Percentiles rank a stretch among this genome's conserved stretches.
phyloP scores from a whole-genome alignment of 2,797 vertebrate species.

The Lates japonicus region DNA sequence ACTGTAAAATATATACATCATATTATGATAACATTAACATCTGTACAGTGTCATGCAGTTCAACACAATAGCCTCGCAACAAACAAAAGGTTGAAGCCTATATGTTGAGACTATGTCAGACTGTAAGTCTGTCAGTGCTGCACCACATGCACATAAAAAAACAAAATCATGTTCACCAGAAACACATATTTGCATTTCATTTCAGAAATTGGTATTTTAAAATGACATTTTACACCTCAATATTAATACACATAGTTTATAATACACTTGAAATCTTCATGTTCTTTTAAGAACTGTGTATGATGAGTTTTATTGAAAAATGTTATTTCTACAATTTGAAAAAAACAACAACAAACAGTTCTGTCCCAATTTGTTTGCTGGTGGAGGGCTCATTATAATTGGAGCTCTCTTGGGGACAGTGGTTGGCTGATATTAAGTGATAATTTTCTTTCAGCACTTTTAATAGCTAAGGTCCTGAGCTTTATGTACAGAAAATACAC shows the following conservation, averaged over 20 bases:
- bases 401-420: neutral
- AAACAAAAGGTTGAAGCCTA: neutral
- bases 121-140: too few relatives aligned
- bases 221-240: neutral
- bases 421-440: neutral
- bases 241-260: neutral
- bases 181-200: neutral
- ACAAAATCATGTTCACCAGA: neutral
- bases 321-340: neutral
- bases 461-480: neutral
- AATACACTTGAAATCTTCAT: rapidly evolving
- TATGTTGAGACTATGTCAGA: neutral
- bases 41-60: neutral
- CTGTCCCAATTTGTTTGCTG: neutral
- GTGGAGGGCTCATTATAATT: neutral
- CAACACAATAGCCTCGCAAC: neutral
- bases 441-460: neutral
- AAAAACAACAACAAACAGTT: neutral
- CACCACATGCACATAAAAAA: neutral
- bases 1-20: neutral
- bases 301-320: neutral
- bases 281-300: neutral
- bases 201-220: neutral
- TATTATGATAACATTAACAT: neutral
- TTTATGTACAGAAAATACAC: neutral